Evolutionary conservation across 2,888 invertebrate species (phyloP).

Genomic region (Drosophila lutescens): DNA sequence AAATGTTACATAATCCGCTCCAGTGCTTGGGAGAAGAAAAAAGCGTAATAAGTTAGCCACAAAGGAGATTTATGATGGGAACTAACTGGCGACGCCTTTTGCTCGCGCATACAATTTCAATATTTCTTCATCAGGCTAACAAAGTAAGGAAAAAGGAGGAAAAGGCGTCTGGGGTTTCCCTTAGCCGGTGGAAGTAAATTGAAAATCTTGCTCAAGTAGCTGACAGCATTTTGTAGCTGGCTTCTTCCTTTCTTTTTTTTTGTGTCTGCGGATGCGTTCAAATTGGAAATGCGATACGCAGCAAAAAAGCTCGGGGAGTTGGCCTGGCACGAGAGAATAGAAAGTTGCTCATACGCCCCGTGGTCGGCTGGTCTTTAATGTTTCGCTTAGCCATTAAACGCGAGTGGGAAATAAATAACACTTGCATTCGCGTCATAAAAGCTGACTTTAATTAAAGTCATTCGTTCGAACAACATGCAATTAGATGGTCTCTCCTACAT

Average conservation of each 20-base stretch:
- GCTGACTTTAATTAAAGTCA: conserved; percentile 69
- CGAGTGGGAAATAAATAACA: conserved; percentile 39
- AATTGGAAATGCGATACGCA: conserved; percentile 69
- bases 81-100: conserved; percentile 53
- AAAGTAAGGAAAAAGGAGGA: conserved; percentile 5
- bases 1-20: conserved; percentile 21
- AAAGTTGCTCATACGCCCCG: conserved; percentile 64
- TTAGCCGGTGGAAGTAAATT: conserved; percentile 53
- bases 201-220: conserved; percentile 72
- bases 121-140: conserved; percentile 65
- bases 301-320: conserved; percentile 20
- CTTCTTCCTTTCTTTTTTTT: neutral
- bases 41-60: conserved; percentile 55
- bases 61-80: conserved; percentile 71
- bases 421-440: conserved; percentile 66
- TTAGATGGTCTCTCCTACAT: conserved; percentile 46
- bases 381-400: conserved; percentile 26
- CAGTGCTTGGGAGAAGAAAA: neutral
- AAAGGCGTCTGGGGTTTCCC: conserved; percentile 12
- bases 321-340: conserved; percentile 21
- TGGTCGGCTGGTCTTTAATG: conserved; percentile 49
- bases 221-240: conserved; percentile 36
- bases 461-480: conserved; percentile 59
- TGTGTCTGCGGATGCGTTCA: conserved; percentile 49
- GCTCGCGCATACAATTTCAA: conserved; percentile 70